These are phyloP conservation scores for Neostethus bicornis DNA, from an alignment of 2,797 vertebrate species.

Conservation along the genomic window DNA sequence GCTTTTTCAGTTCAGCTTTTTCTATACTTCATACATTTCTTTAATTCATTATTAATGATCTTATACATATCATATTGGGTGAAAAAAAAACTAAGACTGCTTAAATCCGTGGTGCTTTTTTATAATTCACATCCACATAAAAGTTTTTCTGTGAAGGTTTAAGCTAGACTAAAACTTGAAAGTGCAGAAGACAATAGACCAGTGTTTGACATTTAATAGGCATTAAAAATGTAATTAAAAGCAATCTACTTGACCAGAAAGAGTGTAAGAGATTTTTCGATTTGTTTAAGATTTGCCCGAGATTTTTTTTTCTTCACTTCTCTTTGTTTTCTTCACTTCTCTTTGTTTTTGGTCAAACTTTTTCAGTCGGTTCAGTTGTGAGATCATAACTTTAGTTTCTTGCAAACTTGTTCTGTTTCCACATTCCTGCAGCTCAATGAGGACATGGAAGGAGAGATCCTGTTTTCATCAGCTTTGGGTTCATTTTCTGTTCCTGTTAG, in stretches of 20 bases:
- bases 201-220: background rate
- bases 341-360: slow-evolving; percentile 3
- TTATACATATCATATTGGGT: too few relatives aligned
- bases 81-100: background rate
- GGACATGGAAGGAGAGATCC: slow-evolving; percentile 86
- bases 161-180: too few relatives aligned
- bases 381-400: slow-evolving; percentile 12
- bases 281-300: slow-evolving; percentile 2
- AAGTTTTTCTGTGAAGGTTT: too few relatives aligned
- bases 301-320: too few relatives aligned
- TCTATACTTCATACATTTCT: too few relatives aligned
- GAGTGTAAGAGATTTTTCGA: slow-evolving; percentile 6
- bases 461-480: slow-evolving; percentile 84
- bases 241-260: background rate
- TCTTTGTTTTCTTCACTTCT: background rate
- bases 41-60: too few relatives aligned
- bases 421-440: slow-evolving; percentile 82
- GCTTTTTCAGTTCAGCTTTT: too few relatives aligned
- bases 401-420: slow-evolving; percentile 7
- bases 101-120: background rate
- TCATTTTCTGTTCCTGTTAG: slow-evolving; percentile 85
- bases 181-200: too few relatives aligned
- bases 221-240: background rate
- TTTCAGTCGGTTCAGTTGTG: background rate
- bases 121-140: too few relatives aligned